phyloP scores from a whole-genome alignment of 2,888 invertebrate species.

The Clusia tigrina region DNA sequence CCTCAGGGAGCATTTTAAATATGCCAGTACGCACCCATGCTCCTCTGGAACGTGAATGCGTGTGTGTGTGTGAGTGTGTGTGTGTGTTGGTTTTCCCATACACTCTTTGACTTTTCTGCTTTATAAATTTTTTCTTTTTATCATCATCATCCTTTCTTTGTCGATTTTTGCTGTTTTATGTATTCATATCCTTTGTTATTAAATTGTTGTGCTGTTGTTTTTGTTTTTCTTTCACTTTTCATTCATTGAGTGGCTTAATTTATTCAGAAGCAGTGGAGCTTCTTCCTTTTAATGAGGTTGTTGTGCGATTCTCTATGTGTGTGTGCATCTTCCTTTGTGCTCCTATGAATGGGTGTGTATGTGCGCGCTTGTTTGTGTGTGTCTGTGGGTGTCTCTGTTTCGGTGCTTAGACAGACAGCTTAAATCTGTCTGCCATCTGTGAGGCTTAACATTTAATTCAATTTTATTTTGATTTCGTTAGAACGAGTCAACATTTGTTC shows the following conservation, averaged over 20 bases:
- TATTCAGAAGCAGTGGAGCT: constrained; percentile 20
- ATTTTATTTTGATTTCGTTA: neutral
- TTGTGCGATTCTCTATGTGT: neutral
- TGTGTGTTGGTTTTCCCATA: neutral
- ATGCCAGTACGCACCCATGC: neutral
- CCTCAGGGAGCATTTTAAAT: neutral
- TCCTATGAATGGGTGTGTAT: neutral
- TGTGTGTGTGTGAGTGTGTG: neutral
- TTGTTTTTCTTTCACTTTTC: neutral
- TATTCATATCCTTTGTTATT: neutral
- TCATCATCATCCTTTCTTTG: too few species aligned
- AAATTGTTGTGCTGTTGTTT: neutral
- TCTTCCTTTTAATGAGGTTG: constrained; percentile 19
- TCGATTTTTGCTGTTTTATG: too few species aligned
- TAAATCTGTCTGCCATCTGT: constrained; percentile 20
- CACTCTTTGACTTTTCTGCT: neutral
- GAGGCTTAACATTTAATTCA: neutral
- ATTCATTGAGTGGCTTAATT: constrained; percentile 11
- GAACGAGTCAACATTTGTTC: neutral
- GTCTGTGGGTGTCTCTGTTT: neutral
- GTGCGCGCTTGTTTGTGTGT: constrained; percentile 3
- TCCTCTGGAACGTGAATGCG: neutral
- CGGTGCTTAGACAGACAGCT: neutral
- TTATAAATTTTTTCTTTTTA: neutral
- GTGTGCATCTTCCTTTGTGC: neutral